A percentile compares a stretch with the other conserved stretches of the same genome.
Evolutionary conservation across 1,140 invertebrate genomes (phyloP).

Genomic region (Drosophila seguyi): DNA sequence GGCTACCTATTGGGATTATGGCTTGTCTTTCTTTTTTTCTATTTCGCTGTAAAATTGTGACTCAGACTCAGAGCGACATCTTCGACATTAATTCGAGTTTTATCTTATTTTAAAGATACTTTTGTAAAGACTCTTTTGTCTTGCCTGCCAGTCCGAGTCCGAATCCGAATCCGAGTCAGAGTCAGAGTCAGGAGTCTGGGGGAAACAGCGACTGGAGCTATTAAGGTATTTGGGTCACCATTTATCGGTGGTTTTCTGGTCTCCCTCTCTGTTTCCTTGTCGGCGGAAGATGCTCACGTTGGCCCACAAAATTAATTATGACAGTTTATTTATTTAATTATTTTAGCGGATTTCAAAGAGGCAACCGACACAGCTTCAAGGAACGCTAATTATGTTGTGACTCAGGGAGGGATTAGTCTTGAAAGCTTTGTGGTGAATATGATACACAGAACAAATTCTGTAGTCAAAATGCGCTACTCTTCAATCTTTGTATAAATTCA

Average conservation of each 20-base stretch:
- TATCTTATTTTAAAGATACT: conserved; percentile 45
- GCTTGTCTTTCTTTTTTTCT: conserved; percentile 20
- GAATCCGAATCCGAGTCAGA: background rate
- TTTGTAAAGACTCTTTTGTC: conserved; percentile 51
- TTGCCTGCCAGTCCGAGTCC: conserved; percentile 5
- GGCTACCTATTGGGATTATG: conserved; percentile 60
- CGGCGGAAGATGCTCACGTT: conserved; percentile 39
- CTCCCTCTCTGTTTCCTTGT: conserved; percentile 14
- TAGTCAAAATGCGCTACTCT: no score
- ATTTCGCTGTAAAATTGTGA: conserved; percentile 51
- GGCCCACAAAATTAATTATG: conserved; percentile 77
- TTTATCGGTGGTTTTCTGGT: conserved; percentile 41
- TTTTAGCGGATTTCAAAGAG: conserved; percentile 66
- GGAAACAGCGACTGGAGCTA: conserved; percentile 40
- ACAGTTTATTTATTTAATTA: conserved; percentile 84
- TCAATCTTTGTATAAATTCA: no score
- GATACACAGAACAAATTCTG: no score
- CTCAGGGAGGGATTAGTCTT: conserved; percentile 62
- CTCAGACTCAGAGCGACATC: conserved; percentile 50
- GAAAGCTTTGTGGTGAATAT: conserved; percentile 1
- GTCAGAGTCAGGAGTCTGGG: conserved; percentile 6
- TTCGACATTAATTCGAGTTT: conserved; percentile 44
- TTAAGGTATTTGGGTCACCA: conserved; percentile 63
- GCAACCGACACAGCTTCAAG: conserved; percentile 32
- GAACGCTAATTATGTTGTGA: conserved; percentile 75